A percentile compares a stretch with the other conserved stretches of the same genome.
Evolutionary conservation across 2,888 invertebrate species (phyloP).

Genomic region (Eupithecia tripunctaria): DNA sequence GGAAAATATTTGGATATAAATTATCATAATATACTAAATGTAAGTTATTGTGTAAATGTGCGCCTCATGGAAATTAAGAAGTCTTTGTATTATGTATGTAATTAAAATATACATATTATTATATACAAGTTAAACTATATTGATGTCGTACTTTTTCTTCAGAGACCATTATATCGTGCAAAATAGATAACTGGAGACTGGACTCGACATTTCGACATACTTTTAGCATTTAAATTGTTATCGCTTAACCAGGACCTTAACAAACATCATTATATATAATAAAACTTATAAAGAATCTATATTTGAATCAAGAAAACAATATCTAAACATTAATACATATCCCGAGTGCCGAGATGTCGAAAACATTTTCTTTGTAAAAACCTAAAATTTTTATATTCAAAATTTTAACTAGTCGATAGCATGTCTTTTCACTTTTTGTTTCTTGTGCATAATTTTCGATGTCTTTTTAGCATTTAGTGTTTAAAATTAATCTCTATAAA

Average conservation of each 20-base stretch:
- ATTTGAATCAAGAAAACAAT: slow-evolving; percentile 47
- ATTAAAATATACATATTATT: slow-evolving; percentile 83
- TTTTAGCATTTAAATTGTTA: slow-evolving; percentile 47
- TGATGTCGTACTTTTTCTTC: slow-evolving; percentile 81
- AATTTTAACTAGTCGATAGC: slow-evolving; percentile 82
- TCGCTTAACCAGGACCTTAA: slow-evolving; percentile 46
- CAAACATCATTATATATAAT: slow-evolving; percentile 34
- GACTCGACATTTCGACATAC: slow-evolving; percentile 74
- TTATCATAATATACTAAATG: slow-evolving; percentile 76
- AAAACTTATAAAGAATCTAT: slow-evolving; percentile 35
- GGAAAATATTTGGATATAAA: slow-evolving; percentile 83
- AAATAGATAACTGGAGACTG: slow-evolving; percentile 64
- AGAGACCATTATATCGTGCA: slow-evolving; percentile 75
- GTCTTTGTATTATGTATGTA: slow-evolving; percentile 84
- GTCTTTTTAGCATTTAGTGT: slow-evolving; percentile 77
- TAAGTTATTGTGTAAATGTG: slow-evolving; percentile 82
- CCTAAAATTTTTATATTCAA: slow-evolving; percentile 81
- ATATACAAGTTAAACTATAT: slow-evolving; percentile 75
- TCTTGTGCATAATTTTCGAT: slow-evolving; percentile 77
- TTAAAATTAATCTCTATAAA: slow-evolving; percentile 66
- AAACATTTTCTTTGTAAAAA: slow-evolving; percentile 62
- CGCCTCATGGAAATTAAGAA: slow-evolving; percentile 82
- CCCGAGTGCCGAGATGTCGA: slow-evolving; percentile 77
- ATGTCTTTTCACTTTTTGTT: slow-evolving; percentile 68
- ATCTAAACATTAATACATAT: slow-evolving; percentile 76